A percentile compares a stretch with the other conserved stretches of the same genome.
Evolutionary conservation across 2,888 invertebrate species (phyloP).

Genomic region (Gortyna flavago): DNA sequence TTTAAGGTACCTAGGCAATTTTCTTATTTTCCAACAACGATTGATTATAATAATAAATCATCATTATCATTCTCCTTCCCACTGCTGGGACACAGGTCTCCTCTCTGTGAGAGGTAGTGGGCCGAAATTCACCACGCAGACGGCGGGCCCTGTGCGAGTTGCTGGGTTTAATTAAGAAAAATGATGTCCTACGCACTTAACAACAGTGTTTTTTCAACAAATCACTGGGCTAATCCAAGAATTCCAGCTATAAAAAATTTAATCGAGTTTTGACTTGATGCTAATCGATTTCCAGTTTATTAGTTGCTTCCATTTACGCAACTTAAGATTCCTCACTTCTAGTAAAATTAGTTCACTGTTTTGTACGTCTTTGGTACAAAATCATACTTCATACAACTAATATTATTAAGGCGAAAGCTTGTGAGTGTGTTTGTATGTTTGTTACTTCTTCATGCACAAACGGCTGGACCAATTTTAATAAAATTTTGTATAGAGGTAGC

Average conservation of each 20-base stretch:
- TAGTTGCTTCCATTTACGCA: conserved; percentile 25
- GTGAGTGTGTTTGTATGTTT: too few relatives aligned
- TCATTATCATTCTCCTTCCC: background rate
- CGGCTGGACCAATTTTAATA: too few relatives aligned
- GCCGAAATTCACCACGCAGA: background rate
- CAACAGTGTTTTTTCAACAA: conserved; percentile 23
- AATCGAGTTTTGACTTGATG: conserved; percentile 28
- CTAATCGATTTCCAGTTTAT: conserved; percentile 35
- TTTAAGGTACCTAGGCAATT: background rate
- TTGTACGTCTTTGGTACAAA: background rate
- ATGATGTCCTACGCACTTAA: background rate
- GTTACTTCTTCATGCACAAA: too few relatives aligned
- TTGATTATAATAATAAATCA: too few relatives aligned
- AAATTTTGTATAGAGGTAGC: too few relatives aligned
- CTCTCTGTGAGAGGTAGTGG: background rate
- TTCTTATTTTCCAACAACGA: background rate
- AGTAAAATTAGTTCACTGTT: conserved; percentile 3
- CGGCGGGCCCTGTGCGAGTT: background rate
- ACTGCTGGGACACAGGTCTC: too few relatives aligned
- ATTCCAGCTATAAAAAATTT: conserved; percentile 24
- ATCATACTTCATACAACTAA: background rate
- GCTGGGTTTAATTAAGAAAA: background rate
- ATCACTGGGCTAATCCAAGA: background rate
- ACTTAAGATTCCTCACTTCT: conserved; percentile 1
- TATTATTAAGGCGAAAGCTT: too few relatives aligned